phyloP scores from a whole-genome alignment of 2,797 vertebrate species.

The Delichon dasypus region DNA sequence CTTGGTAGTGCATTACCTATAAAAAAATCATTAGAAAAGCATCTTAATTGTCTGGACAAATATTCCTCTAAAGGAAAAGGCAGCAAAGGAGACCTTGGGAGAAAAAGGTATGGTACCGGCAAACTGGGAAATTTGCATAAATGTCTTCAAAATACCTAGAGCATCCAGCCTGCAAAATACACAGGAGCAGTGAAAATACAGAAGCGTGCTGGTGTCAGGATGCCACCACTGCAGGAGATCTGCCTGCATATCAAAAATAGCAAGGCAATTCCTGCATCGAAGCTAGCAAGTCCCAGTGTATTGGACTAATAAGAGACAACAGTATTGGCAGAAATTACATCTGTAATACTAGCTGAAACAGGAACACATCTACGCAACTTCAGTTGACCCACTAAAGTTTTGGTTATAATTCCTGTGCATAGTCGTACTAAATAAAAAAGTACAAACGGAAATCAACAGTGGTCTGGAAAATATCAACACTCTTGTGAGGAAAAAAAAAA shows the following conservation, averaged over 20 bases:
- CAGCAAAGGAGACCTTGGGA: not conserved
- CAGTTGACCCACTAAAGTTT: not conserved
- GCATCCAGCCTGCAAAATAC: not conserved
- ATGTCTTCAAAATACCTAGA: not conserved
- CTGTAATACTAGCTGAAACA: not conserved
- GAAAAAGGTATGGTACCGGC: not conserved
- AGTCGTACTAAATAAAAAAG: not conserved
- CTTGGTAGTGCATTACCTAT: not conserved
- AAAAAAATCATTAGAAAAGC: not conserved
- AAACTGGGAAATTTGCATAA: not conserved
- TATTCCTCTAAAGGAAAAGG: not conserved
- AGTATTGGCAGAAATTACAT: not conserved
- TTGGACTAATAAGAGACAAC: not conserved
- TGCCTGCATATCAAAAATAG: not conserved
- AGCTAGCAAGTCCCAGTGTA: not conserved
- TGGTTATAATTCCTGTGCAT: not conserved
- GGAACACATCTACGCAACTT: not conserved
- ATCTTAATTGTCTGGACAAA: not conserved
- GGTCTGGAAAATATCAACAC: constrained; percentile 19
- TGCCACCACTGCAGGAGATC: not conserved
- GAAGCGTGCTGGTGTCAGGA: not conserved
- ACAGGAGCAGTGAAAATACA: not conserved
- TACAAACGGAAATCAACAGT: not conserved
- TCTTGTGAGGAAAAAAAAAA: fast-evolving
- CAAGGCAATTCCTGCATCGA: not conserved